Evolutionary conservation across 1,140 invertebrate species (phyloP).

Genomic region (Trigoniulus corallinus): DNA sequence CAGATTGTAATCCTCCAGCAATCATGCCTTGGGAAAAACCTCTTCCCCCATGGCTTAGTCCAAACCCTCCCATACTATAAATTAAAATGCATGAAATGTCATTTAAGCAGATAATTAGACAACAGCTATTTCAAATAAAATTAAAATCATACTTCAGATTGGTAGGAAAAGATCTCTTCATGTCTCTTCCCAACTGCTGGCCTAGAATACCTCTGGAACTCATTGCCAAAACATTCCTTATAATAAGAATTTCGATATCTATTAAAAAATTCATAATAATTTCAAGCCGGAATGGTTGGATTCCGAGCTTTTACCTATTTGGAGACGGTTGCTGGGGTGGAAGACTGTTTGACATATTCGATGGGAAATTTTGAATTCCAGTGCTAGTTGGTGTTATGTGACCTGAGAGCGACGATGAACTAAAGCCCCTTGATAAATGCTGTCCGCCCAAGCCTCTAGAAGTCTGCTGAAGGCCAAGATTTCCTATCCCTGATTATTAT

Average conservation of each 20-base stretch:
- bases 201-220: constrained; percentile 1
- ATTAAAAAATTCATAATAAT: not conserved
- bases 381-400: constrained; percentile 27
- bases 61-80: not conserved
- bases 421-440: constrained; percentile 11
- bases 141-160: constrained; percentile 12
- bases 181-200: not conserved
- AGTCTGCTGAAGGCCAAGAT: constrained; percentile 12
- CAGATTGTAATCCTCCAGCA: not conserved
- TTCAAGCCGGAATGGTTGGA: not conserved
- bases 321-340: constrained; percentile 24
- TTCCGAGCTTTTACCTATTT: constrained; percentile 18
- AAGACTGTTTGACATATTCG: constrained; percentile 16
- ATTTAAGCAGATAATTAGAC: not conserved
- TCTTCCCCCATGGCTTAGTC: not conserved
- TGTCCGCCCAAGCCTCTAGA: constrained; percentile 12
- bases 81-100: not conserved
- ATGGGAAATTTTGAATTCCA: constrained; percentile 20
- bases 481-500: constrained; percentile 8
- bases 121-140: not conserved
- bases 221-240: not conserved
- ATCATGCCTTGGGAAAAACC: not conserved
- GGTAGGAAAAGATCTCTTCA: constrained; percentile 4
- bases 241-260: not conserved
- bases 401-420: constrained; percentile 15